These are phyloP conservation scores for Xenopus laevis DNA, from an alignment of 2,113 vertebrate genomes.

Conservation along the genomic window DNA sequence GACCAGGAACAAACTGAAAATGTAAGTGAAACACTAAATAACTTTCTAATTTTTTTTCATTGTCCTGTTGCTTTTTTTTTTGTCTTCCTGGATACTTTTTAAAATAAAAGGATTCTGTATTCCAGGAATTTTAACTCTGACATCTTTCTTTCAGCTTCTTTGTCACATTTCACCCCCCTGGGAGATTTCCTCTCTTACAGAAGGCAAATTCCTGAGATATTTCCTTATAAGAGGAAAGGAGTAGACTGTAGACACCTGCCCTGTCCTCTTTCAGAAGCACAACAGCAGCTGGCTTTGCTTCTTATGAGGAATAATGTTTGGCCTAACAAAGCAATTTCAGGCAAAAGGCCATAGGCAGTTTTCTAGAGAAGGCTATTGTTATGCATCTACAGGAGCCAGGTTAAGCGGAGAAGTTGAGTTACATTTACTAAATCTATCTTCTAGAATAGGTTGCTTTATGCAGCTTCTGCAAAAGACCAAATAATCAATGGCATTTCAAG, in stretches of 20 bases:
- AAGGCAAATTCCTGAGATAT: conserved; percentile 35
- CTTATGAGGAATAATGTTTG: background rate
- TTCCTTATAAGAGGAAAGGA: conserved; percentile 30
- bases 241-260: conserved; percentile 33
- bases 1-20: background rate
- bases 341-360: background rate
- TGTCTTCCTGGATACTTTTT: conserved; percentile 6
- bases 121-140: conserved; percentile 28
- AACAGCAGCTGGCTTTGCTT: conserved; percentile 25
- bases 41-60: background rate
- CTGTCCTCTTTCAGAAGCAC: background rate
- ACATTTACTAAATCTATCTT: background rate
- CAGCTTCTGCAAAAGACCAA: no score
- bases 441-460: no score
- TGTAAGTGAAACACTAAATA: background rate
- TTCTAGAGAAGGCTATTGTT: background rate
- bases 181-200: conserved; percentile 18
- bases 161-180: conserved; percentile 31
- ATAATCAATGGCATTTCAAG: no score
- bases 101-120: conserved; percentile 21
- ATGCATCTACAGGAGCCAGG: background rate
- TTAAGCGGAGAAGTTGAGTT: background rate
- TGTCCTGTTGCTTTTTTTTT: background rate
- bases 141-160: conserved; percentile 35
- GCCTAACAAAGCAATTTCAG: conserved; percentile 18